A percentile compares a stretch with the other conserved stretches of the same genome.
Conservation (phyloP, 2,888 invertebrate genomes). For the Leucophenga montana region DNA sequence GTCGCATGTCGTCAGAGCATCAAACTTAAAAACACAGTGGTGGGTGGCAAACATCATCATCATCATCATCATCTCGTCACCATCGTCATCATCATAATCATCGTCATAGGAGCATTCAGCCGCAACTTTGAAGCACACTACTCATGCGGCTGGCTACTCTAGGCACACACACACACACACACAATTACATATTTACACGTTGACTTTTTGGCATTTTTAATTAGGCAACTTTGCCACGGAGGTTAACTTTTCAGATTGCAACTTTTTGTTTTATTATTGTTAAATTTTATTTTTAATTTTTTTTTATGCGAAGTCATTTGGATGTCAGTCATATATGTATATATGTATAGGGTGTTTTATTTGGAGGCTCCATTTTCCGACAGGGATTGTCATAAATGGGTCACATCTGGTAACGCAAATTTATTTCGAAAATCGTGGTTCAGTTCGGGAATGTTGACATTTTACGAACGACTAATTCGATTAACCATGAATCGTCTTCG, state of each 20-base stretch:
- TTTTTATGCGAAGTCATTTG: conserved; percentile 7
- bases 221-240: conserved; percentile 54
- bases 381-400: too few species aligned
- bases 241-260: conserved; percentile 22
- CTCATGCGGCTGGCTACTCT: conserved; percentile 21
- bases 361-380: too few species aligned
- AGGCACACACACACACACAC: neutral
- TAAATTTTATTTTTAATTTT: neutral
- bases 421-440: too few species aligned
- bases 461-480: too few species aligned
- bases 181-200: too few species aligned
- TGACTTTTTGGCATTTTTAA: conserved; percentile 67
- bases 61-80: neutral
- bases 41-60: neutral
- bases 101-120: conserved; percentile 16
- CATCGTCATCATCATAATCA: conserved; percentile 11
- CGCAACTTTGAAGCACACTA: conserved; percentile 26
- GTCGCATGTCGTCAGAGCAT: conserved; percentile 6
- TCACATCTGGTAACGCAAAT: too few species aligned
- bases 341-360: too few species aligned
- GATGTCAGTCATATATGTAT: neutral
- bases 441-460: too few species aligned
- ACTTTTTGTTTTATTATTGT: conserved; percentile 15
- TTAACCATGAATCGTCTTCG: too few species aligned
- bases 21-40: too few species aligned